These are phyloP conservation scores for Mobula hypostoma DNA, from an alignment of 2,113 vertebrate genomes.

Conservation along the genomic window DNA sequence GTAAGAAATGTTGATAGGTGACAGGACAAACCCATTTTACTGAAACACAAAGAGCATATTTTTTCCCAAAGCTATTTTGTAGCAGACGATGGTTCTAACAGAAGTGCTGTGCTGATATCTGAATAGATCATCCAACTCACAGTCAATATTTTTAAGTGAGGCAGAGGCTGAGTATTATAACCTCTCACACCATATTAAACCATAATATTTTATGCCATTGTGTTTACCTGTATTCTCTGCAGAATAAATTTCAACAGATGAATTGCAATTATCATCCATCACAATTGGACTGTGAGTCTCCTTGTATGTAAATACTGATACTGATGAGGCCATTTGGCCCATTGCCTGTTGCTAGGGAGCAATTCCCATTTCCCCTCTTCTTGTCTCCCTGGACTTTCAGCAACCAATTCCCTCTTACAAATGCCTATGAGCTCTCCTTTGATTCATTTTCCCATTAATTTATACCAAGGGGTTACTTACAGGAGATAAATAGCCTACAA, in stretches of 20 bases:
- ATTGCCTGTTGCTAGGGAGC: too few species aligned
- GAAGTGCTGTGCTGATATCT: neutral
- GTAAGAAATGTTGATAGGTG: neutral
- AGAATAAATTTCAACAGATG: neutral
- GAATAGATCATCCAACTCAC: neutral
- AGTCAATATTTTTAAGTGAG: neutral
- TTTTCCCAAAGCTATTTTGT: neutral
- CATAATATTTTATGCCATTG: neutral
- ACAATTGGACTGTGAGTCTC: neutral
- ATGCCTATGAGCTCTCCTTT: too few species aligned
- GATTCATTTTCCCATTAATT: too few species aligned
- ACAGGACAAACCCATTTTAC: neutral
- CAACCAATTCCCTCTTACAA: too few species aligned
- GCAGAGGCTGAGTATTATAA: neutral
- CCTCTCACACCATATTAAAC: neutral
- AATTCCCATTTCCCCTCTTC: too few species aligned
- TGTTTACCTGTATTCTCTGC: neutral
- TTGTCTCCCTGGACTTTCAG: too few species aligned
- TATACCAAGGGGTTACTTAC: too few species aligned
- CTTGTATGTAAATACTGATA: neutral
- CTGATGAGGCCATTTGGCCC: too few species aligned
- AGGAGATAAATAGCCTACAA: too few species aligned
- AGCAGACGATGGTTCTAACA: neutral
- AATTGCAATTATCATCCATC: neutral
- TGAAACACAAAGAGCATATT: neutral